phyloP scores from a whole-genome alignment of 1,140 invertebrate genomes.

The Eubasilissa regina region DNA sequence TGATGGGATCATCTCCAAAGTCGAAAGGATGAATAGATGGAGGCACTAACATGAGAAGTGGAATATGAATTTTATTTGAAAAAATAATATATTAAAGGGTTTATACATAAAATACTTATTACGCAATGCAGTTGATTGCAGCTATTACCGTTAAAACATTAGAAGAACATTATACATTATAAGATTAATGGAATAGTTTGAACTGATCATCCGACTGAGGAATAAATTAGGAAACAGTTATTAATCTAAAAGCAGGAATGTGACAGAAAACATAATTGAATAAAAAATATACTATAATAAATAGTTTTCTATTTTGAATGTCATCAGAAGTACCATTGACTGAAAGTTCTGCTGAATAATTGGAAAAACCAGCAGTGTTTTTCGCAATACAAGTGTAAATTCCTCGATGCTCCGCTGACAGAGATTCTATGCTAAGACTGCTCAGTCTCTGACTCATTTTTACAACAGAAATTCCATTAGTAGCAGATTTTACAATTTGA shows the following conservation, averaged over 20 bases:
- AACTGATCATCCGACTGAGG: background rate
- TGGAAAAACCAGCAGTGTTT: constrained; percentile 78
- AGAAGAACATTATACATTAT: background rate
- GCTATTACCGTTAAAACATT: too few relatives aligned
- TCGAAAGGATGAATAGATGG: constrained; percentile 81
- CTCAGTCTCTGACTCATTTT: constrained; percentile 76
- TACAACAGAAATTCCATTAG: constrained; percentile 70
- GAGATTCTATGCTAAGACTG: constrained; percentile 81
- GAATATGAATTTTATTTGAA: background rate
- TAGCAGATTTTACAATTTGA: constrained; percentile 66
- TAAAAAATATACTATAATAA: constrained; percentile 20
- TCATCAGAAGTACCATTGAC: constrained; percentile 74
- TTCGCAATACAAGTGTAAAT: constrained; percentile 82
- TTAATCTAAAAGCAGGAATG: background rate
- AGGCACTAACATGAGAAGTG: constrained; percentile 70
- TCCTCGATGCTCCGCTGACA: constrained; percentile 79
- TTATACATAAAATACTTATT: background rate
- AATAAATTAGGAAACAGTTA: constrained; percentile 28
- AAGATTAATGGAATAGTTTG: background rate
- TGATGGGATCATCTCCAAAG: constrained; percentile 78
- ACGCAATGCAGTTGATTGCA: too few relatives aligned
- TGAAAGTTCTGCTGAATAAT: constrained; percentile 75
- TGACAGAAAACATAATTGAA: constrained; percentile 15
- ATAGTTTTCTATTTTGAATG: constrained; percentile 7
- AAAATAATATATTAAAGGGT: background rate